phyloP scores from a whole-genome alignment of 1,140 invertebrate species.

The Hirudo medicinalis region DNA sequence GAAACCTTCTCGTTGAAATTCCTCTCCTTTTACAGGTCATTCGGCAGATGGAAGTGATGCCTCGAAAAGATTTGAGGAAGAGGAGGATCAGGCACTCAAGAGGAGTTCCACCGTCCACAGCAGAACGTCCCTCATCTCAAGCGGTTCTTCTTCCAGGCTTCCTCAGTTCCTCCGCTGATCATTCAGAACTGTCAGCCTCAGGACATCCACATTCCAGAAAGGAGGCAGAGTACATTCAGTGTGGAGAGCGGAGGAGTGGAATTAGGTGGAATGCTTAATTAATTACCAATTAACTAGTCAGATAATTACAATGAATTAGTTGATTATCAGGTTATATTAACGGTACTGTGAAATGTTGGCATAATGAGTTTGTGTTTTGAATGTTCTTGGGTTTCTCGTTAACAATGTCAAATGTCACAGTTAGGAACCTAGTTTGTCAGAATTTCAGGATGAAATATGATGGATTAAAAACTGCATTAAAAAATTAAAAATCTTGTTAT shows the following conservation, averaged over 20 bases:
- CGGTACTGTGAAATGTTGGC: no score
- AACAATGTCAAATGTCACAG: background rate
- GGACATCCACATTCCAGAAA: conserved; percentile 13
- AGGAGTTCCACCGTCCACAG: conserved; percentile 7
- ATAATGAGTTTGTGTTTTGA: background rate
- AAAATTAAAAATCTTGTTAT: no score
- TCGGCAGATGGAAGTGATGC: no score
- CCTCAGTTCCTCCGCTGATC: conserved; percentile 8
- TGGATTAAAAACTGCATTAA: no score
- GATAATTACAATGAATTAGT: no score
- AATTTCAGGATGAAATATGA: no score
- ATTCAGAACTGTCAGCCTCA: background rate
- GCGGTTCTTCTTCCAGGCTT: conserved; percentile 26
- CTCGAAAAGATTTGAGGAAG: background rate
- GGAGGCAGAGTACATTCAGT: background rate
- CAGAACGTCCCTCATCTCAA: conserved; percentile 10
- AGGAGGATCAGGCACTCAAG: background rate
- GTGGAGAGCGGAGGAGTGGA: background rate
- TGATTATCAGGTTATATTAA: no score
- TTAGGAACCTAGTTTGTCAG: no score
- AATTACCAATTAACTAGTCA: background rate
- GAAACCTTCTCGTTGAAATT: no score
- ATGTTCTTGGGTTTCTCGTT: background rate
- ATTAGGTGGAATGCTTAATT: background rate
- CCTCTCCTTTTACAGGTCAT: no score